These are phyloP conservation scores for Heliconius charithonia DNA, from an alignment of 2,888 invertebrate species.

Conservation along the genomic window DNA sequence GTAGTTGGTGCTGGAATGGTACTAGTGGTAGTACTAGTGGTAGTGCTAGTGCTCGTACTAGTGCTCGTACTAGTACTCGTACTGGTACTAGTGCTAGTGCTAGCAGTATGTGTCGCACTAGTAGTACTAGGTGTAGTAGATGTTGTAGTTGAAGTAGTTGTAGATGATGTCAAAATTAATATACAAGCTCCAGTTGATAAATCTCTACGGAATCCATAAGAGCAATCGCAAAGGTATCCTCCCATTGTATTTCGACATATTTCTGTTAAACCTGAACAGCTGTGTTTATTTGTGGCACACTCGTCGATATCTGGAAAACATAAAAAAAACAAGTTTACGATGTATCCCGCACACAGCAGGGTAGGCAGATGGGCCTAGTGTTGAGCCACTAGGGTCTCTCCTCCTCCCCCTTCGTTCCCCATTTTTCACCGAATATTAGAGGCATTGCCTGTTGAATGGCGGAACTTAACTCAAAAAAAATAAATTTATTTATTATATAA, in stretches of 20 bases:
- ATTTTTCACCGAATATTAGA: too few relatives aligned
- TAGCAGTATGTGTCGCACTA: conserved; percentile 36
- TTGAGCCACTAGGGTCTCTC: too few relatives aligned
- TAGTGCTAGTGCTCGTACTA: conserved; percentile 47
- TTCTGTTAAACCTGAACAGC: conserved; percentile 83
- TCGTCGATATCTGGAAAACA: conserved; percentile 88
- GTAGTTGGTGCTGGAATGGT: conserved; percentile 51
- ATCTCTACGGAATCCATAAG: conserved; percentile 89
- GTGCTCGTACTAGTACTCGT: conserved; percentile 54
- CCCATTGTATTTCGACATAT: conserved; percentile 94
- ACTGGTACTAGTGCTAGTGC: conserved; percentile 51
- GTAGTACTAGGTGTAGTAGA: conserved; percentile 38
- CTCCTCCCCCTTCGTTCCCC: too few relatives aligned
- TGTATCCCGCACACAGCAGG: too few relatives aligned
- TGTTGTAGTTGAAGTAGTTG: conserved; percentile 33
- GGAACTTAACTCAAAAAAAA: too few relatives aligned
- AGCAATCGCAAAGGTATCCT: conserved; percentile 92
- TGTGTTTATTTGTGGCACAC: conserved; percentile 85
- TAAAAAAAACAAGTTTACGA: too few relatives aligned
- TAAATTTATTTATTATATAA: too few relatives aligned
- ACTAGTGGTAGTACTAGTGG: conserved; percentile 43
- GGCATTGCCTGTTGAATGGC: too few relatives aligned
- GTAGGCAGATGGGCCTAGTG: too few relatives aligned
- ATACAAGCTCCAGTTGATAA: conserved; percentile 67
- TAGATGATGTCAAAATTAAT: conserved; percentile 32